Percentiles rank a stretch among this genome's conserved stretches.
phyloP scores from a whole-genome alignment of 2,797 vertebrate species.

The Heterohyrax brucei region DNA sequence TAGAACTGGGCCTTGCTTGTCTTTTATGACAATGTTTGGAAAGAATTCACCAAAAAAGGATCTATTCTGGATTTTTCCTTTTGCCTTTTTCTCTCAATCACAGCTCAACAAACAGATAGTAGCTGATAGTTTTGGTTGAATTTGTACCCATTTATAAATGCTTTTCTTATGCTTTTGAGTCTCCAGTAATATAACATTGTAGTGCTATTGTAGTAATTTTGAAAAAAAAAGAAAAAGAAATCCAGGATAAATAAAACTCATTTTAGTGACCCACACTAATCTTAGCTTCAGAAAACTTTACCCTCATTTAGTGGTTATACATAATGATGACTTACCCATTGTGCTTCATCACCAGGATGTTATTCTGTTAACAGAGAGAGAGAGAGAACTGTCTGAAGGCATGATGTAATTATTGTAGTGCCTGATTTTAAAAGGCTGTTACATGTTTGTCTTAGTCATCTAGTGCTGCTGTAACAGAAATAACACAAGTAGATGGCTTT shows the following conservation, averaged over 20 bases:
- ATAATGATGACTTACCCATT: constrained; percentile 85
- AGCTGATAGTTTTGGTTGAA: constrained; percentile 19
- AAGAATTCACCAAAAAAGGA: neutral
- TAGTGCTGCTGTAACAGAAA: too few species aligned
- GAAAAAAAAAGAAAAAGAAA: neutral
- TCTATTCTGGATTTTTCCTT: constrained; percentile 20
- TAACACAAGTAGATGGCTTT: too few species aligned
- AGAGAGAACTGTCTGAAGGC: constrained; percentile 85
- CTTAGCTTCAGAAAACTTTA: constrained; percentile 51
- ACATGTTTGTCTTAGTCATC: constrained; percentile 66
- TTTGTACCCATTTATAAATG: constrained; percentile 36
- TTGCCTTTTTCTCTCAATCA: neutral
- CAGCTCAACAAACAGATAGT: neutral
- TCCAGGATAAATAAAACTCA: constrained; percentile 39
- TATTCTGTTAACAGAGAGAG: constrained; percentile 90
- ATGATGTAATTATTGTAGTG: constrained; percentile 89
- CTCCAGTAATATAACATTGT: constrained; percentile 28
- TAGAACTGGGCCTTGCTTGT: neutral
- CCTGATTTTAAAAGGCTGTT: constrained; percentile 90
- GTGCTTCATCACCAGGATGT: constrained; percentile 66
- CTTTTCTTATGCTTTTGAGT: constrained; percentile 23
- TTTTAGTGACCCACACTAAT: neutral
- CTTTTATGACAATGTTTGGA: constrained; percentile 56
- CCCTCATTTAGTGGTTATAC: neutral
- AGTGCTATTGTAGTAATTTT: neutral